phyloP scores from a whole-genome alignment of 2,113 vertebrate genomes.

The Lepus timidus region DNA sequence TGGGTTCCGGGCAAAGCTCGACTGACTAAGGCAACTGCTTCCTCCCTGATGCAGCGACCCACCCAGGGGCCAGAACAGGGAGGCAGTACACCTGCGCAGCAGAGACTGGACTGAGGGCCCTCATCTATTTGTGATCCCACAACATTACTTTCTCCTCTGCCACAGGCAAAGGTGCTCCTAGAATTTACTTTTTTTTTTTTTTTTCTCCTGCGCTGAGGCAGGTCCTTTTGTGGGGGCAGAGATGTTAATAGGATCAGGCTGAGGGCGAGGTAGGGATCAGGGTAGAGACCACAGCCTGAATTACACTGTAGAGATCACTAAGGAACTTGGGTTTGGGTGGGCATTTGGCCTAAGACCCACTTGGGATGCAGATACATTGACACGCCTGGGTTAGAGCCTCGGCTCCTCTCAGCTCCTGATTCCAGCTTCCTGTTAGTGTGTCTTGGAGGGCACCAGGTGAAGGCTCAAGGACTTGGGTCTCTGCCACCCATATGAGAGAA shows the following conservation, averaged over 20 bases:
- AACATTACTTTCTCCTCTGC: neutral
- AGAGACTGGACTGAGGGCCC: neutral
- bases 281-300: neutral
- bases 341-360: too few species aligned
- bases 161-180: neutral
- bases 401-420: too few species aligned
- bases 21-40: conserved; percentile 13
- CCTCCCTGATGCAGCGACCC: conserved; percentile 45
- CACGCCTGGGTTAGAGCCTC: too few species aligned
- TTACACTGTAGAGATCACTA: neutral
- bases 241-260: neutral
- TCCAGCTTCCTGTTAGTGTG: too few species aligned
- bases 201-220: neutral
- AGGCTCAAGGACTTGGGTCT: too few species aligned
- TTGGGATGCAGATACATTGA: too few species aligned
- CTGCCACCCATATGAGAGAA: too few species aligned
- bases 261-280: neutral
- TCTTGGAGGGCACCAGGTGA: too few species aligned
- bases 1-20: conserved; percentile 8
- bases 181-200: conserved; percentile 14
- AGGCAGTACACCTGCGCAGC: neutral
- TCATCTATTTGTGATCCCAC: neutral
- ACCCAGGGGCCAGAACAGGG: conserved; percentile 52
- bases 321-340: neutral
- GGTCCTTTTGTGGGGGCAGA: neutral